These are phyloP conservation scores for Sebastiscus tertius DNA, from an alignment of 2,797 vertebrate species.

Conservation along the genomic window DNA sequence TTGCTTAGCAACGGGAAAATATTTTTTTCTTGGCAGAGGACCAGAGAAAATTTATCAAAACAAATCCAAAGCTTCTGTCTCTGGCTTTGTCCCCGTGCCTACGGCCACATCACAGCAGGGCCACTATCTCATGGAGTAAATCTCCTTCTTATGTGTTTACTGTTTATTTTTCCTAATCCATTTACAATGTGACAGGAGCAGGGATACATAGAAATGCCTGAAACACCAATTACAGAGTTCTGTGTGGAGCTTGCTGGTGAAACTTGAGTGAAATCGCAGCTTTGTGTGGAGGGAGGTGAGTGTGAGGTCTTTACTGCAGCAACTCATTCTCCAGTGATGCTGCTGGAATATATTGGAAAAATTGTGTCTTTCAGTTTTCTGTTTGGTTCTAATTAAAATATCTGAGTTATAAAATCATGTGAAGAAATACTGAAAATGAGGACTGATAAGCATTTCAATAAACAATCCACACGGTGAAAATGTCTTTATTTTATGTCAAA, in stretches of 20 bases:
- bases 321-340: not conserved
- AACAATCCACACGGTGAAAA: not conserved
- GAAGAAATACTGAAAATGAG: not conserved
- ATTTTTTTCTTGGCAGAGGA: constrained; percentile 10
- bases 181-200: not conserved
- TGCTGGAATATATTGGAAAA: not conserved
- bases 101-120: not conserved
- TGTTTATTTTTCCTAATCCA: not conserved
- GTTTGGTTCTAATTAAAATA: not conserved
- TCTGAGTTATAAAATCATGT: not conserved
- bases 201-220: not conserved
- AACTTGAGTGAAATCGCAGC: constrained; percentile 1
- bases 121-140: not conserved
- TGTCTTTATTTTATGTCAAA: not conserved
- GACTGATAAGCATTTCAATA: not conserved
- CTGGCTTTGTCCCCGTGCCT: constrained; percentile 33
- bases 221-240: constrained; percentile 1
- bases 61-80: constrained; percentile 31
- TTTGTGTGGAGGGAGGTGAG: not conserved
- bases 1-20: constrained; percentile 51
- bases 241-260: not conserved
- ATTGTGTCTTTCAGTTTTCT: not conserved
- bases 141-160: not conserved
- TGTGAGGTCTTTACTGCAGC: not conserved
- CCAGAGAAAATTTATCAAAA: constrained; percentile 43